Evolutionary conservation across 2,888 invertebrate genomes (phyloP), one percentile per base, ranked within the genome.

Genomic region (Portevinia maculata): DNA sequence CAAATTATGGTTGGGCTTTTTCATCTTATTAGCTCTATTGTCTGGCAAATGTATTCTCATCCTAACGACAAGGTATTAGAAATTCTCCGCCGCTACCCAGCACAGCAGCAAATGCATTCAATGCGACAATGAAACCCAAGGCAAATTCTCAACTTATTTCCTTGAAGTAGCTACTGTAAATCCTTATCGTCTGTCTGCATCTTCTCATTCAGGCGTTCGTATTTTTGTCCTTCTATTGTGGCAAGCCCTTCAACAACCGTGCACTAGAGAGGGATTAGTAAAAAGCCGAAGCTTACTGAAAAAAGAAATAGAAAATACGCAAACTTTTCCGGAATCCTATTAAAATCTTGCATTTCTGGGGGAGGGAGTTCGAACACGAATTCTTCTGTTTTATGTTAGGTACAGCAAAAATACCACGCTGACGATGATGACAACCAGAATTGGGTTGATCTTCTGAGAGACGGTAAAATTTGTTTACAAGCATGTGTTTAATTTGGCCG

Each of bases 21-120:
- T 75, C 75, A 79, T 75, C 79, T 79, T 79, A 75, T 79, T 79
- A 79, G 79, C 62, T 69, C 65, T 52, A 76, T 76, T 83, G 76
- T 83, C 75, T 69, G 50, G 75, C 57, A 75, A 79, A 75, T 64
- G 75, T 50, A 79, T 79, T 79, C 62, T 67, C 55, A 34, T 11
- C 37, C 34, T 21, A 48, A 64, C 59, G 53, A 69, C 59, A 75
- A 11, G 60, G 69, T 15, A 75, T 75, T 69, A 67, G 52, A 53
- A 41, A 46, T 11, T 19, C 13, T 48, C 8, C 44, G 44, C 17
- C 11, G 4, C 17, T 59, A 34, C 41, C 34, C 24, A 7, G 4
- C 11, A 34, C 44, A 67, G 9, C 60, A 19, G 55, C 32, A 74
- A 62, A 67, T 74, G 74, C 79, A 75, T 59, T 46, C 15, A 79